Base-by-base conservation (phyloP, 2,888 invertebrate genomes). In the Baccha elongata region DNA sequence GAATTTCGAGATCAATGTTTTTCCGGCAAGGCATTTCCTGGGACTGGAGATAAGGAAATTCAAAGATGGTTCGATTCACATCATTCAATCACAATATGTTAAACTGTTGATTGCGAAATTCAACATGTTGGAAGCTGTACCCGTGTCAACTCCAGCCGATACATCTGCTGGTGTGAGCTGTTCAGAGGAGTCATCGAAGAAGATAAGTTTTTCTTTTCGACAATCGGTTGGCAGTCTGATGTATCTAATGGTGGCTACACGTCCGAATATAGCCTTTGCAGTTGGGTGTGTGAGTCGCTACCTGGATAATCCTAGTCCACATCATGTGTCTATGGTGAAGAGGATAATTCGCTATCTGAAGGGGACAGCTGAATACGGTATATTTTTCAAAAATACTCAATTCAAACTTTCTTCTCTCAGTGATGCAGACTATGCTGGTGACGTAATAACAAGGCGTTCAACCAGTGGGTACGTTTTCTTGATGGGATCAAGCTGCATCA, bases 211-310 rank as follows among this genome's bases (percentile, higher is more conserved):
- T 55, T 58, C 69, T 26, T 40, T 26, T 40, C 50, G 23, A 23
- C 40, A 50, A 50, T 15, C 37, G 8, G 46, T 50, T 11, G 68
- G 64, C 13, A 55, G 53, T 15, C 13, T 50, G 1, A 50, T 50
- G 26, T 50, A 29, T 26, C 26, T 50, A 1, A 48, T 26, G 26
- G 48, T 48, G n/a, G 48, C 48, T 48, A 48, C 50, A 6, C n/a
- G 50, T 13, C 29, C 50, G 52, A 73, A 79, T 26, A 52, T 79
- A 26, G 19, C 46, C 8, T 74, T 68, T 69, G 80, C 76, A 44
- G 10, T 29, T 8, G 50, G 50, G 3, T 50, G 29, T 50, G 50
- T 50, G 13, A 50, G 29, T 29, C 48, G 23, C 13, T 50, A 48
- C 4, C 21, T 48, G 26, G 40, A 58, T 7, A 65, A 69, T 19